Evolutionary conservation across 2,797 vertebrate genomes (phyloP), one percentile per base, ranked within the genome.

Genomic region (Brachyalestes nurse): DNA sequence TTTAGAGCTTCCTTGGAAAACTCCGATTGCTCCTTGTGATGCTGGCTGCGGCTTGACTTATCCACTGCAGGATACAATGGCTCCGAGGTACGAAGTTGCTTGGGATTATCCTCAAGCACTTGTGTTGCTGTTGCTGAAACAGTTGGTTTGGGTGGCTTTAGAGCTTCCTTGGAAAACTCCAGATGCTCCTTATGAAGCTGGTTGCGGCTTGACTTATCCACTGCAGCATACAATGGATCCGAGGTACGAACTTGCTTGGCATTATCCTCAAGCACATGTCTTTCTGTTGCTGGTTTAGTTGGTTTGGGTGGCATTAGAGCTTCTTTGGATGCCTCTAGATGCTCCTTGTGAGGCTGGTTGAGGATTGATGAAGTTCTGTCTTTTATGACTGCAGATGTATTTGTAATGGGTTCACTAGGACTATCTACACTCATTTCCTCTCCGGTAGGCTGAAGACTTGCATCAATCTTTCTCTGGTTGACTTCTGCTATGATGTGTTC

Each of bases 401-500:
- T 85, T 9, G 21, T 25, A 42, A 12, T 4, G 2, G 8, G 3
- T 23, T 88, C 86, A 47, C 65, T 82, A 40, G 93, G 93, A 5
- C 81, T 86, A 21, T 95, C 95, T 60, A 95, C 93, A 66, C 91
- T 94, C 87, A 95, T 90, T 83, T 95, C 94, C 74, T 87, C 78
- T 78, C 87, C 86, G 28, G 82, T 13, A 12, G 88, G 61, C 21
- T 83, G 69, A 25, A 86, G 58, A 2, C 66, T 25, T 40, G 16
- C 0, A 10, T 89, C 88, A 77, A 82, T 88, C 17, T 90, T 78
- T 82, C 83, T 93, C 83, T 93, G 91, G 87, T 86, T 93, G 58
- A 95, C 92, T 82, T 95, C 93, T 14, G 94, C 93, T 19, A 95
- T 88, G 28, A 95, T 87, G 82, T 94, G 86, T 75, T 95, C 95